Evolutionary conservation across 2,888 invertebrate genomes (phyloP).

Genomic region (Acleris holmiana): DNA sequence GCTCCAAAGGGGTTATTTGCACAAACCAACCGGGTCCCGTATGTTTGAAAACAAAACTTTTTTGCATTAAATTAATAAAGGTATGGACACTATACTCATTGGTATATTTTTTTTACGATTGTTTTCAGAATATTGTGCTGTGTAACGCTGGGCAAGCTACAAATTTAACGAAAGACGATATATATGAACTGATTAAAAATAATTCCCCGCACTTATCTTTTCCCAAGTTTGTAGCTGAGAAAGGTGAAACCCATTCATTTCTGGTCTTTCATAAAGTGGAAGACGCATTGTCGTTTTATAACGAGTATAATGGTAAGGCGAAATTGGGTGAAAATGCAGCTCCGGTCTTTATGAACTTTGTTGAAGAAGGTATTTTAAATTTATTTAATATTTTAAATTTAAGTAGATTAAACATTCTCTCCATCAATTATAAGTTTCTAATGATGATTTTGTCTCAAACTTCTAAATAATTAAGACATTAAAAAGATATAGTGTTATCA

Average conservation of each 20-base stretch:
- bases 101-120: constrained; percentile 25
- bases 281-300: constrained; percentile 84
- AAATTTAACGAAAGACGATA: constrained; percentile 87
- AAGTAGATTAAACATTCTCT: not conserved
- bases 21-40: constrained; percentile 57
- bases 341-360: constrained; percentile 87
- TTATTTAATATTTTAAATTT: constrained; percentile 59
- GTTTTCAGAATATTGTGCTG: constrained; percentile 88
- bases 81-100: constrained; percentile 1
- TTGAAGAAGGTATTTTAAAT: constrained; percentile 80
- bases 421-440: not conserved
- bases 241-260: constrained; percentile 93
- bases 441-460: not conserved
- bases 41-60: constrained; percentile 44
- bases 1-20: constrained; percentile 63
- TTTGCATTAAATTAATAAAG: constrained; percentile 10
- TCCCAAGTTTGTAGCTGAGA: constrained; percentile 87
- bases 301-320: constrained; percentile 84
- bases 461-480: no score
- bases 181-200: constrained; percentile 84
- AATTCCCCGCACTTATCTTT: constrained; percentile 81
- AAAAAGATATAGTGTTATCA: no score
- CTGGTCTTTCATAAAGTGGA: constrained; percentile 82
- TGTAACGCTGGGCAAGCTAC: constrained; percentile 95
- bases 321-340: constrained; percentile 84